Conservation (phyloP, 2,113 vertebrate genomes). For the Zonotrichia leucophrys region DNA sequence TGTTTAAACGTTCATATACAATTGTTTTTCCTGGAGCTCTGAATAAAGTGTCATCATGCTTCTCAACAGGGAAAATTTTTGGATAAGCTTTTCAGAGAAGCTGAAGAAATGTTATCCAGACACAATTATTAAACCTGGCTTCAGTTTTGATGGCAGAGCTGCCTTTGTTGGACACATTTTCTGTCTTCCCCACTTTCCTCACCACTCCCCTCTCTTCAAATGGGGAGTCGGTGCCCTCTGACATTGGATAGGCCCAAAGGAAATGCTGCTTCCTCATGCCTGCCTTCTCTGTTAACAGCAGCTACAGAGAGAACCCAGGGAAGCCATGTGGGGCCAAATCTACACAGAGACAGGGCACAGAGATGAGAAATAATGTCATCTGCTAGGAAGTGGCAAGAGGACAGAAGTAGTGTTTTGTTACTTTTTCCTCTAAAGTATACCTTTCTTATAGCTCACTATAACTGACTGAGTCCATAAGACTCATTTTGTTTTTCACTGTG, state of each 20-base stretch:
- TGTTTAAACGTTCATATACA: neutral
- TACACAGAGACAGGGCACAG: neutral
- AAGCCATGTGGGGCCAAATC: neutral
- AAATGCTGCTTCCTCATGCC: neutral
- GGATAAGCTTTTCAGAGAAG: neutral
- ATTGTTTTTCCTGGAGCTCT: neutral
- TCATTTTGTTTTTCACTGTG: neutral
- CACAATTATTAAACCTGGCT: neutral
- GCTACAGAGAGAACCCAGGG: neutral
- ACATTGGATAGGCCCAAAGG: neutral
- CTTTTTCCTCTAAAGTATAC: neutral
- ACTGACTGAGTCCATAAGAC: neutral
- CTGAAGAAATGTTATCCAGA: neutral
- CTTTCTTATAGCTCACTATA: neutral
- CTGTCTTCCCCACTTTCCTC: accelerated
- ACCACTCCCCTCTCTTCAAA: neutral
- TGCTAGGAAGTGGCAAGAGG: neutral
- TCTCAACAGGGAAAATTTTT: neutral
- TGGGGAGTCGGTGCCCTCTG: neutral
- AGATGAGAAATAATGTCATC: neutral
- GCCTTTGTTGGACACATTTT: neutral
- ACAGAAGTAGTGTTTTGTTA: neutral
- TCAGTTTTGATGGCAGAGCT: neutral
- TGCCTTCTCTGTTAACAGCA: neutral
- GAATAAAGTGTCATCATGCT: neutral